phyloP scores from a whole-genome alignment of 2,888 invertebrate genomes.

The Bembecia ichneumoniformis region DNA sequence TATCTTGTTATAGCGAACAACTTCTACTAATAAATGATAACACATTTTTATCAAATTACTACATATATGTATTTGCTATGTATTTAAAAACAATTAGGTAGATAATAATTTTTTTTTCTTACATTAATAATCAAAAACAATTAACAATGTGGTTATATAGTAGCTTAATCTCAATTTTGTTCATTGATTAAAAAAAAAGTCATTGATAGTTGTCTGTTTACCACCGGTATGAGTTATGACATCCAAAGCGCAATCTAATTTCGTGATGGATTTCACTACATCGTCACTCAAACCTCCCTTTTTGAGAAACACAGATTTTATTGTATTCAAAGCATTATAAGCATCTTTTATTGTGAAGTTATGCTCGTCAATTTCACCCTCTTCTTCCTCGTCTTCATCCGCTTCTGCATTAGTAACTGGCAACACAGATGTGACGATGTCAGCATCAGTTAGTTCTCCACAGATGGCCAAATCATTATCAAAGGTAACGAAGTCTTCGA shows the following conservation, averaged over 20 bases:
- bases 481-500: constrained; percentile 9
- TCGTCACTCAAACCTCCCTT: constrained; percentile 16
- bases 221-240: too few species aligned
- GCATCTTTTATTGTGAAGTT: constrained; percentile 17
- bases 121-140: too few species aligned
- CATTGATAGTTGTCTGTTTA: too few species aligned
- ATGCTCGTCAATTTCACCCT: constrained; percentile 15
- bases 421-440: constrained; percentile 14
- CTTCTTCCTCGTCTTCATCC: constrained; percentile 17
- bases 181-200: too few species aligned
- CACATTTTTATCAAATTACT: too few species aligned
- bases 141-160: too few species aligned
- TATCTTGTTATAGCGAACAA: too few species aligned
- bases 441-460: constrained; percentile 16
- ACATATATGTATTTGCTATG: too few species aligned
- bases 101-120: too few species aligned
- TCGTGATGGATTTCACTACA: constrained; percentile 16
- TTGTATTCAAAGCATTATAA: constrained; percentile 16
- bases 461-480: constrained; percentile 13
- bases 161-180: too few species aligned
- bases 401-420: constrained; percentile 14
- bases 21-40: too few species aligned
- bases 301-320: constrained; percentile 16
- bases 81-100: too few species aligned
- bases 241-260: constrained; percentile 19